Evolutionary conservation across 2,797 vertebrate species (phyloP).

Genomic region (Mormyrops attenuatus): DNA sequence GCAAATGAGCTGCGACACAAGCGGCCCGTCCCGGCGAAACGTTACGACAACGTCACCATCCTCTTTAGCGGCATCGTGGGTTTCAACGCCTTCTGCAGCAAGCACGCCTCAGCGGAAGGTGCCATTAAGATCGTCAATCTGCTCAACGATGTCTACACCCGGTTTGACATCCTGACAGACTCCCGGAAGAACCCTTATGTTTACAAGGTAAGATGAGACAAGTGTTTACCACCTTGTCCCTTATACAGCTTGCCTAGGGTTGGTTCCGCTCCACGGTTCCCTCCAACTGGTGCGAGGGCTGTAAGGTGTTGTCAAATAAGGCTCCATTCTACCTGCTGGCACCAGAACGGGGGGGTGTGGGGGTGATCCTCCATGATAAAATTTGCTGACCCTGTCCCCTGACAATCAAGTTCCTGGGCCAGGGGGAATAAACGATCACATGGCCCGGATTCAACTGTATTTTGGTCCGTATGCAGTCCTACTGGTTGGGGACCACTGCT

Average conservation of each 20-base stretch:
- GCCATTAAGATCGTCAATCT: constrained; percentile 99
- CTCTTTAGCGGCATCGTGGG: constrained; percentile 97
- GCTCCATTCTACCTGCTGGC: neutral
- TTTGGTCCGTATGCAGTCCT: neutral
- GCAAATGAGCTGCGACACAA: constrained; percentile 97
- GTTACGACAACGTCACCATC: constrained; percentile 95
- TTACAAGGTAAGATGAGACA: constrained; percentile 78
- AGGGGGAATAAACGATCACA: neutral
- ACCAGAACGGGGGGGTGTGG: neutral
- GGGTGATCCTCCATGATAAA: neutral
- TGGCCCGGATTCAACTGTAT: neutral
- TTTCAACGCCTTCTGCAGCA: constrained; percentile 94
- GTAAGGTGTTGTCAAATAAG: neutral
- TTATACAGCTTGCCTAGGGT: neutral
- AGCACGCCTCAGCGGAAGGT: constrained; percentile 95
- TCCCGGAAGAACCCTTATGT: constrained; percentile 95
- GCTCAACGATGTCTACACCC: constrained; percentile 94
- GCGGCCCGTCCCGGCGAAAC: constrained; percentile 88
- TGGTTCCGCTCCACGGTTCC: neutral
- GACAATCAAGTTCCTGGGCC: neutral
- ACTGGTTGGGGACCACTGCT: neutral
- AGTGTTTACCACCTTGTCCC: neutral
- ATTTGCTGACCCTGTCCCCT: neutral
- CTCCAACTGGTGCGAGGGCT: neutral
- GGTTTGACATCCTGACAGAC: constrained; percentile 95